phyloP scores from a whole-genome alignment of 2,113 vertebrate species.

The Dasyurus viverrinus region DNA sequence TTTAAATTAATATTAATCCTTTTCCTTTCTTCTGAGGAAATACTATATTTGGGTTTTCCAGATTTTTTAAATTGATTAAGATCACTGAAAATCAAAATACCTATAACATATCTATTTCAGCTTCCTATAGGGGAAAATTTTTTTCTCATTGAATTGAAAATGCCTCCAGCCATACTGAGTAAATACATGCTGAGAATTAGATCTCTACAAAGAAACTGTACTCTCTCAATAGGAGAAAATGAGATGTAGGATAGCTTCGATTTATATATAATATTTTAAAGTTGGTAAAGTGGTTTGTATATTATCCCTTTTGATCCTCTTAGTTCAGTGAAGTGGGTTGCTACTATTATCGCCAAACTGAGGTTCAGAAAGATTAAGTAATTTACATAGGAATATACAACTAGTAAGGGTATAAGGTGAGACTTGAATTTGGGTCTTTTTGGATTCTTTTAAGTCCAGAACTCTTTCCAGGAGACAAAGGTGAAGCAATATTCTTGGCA shows the following conservation, averaged over 20 bases:
- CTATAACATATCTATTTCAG: background rate
- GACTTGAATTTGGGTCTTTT: background rate
- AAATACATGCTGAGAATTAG: background rate
- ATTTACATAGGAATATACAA: background rate
- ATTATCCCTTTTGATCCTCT: background rate
- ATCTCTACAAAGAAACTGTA: background rate
- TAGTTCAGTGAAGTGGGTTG: background rate
- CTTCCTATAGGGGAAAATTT: background rate
- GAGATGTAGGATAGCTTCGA: background rate
- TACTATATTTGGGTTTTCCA: background rate
- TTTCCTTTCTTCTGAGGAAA: background rate
- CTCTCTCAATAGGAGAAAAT: background rate
- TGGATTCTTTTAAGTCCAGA: background rate
- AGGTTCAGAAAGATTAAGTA: background rate
- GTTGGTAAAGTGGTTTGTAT: background rate
- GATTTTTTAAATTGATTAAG: background rate
- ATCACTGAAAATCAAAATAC: background rate
- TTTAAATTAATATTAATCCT: background rate
- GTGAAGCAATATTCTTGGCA: background rate
- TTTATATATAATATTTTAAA: background rate
- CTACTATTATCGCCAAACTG: background rate
- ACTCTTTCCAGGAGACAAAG: background rate
- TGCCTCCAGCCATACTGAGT: background rate
- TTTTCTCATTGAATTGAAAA: background rate
- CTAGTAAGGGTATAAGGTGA: background rate